Evolutionary conservation across 1,140 invertebrate species (phyloP).

Genomic region (Macrosteles quadrilineatus): DNA sequence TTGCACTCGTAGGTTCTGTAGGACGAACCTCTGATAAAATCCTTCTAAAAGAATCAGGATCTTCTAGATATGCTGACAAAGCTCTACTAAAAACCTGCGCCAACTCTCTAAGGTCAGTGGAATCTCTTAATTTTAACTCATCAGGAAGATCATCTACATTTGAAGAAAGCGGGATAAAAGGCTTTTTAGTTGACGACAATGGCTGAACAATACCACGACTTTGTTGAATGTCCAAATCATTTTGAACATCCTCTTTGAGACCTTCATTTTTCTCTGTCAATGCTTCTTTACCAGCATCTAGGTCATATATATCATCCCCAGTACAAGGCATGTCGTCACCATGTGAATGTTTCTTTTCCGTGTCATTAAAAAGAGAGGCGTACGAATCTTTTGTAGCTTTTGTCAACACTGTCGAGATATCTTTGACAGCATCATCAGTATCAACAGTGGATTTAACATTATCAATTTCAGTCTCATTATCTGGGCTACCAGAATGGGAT

Average conservation of each 20-base stretch:
- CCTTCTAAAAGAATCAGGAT: conserved; percentile 74
- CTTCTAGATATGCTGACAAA: conserved; percentile 75
- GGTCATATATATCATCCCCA: conserved; percentile 1
- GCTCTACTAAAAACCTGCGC: conserved; percentile 82
- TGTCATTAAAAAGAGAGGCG: conserved; percentile 38
- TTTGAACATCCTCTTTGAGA: conserved; percentile 48
- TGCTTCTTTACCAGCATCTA: background rate
- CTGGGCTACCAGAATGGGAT: conserved; percentile 35
- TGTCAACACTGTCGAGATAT: conserved; percentile 40
- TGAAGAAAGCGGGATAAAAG: conserved; percentile 30
- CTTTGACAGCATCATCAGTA: conserved; percentile 18
- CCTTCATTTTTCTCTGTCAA: background rate
- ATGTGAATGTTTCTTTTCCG: background rate
- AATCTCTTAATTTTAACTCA: conserved; percentile 37
- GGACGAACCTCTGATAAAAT: conserved; percentile 73
- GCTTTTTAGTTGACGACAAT: conserved; percentile 43
- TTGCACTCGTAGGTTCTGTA: conserved; percentile 60
- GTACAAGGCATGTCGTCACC: background rate
- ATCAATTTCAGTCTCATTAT: conserved; percentile 20
- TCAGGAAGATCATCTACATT: conserved; percentile 55
- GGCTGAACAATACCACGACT: conserved; percentile 53
- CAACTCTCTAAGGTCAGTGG: conserved; percentile 64
- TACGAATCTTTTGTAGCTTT: conserved; percentile 43
- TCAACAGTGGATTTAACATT: conserved; percentile 18
- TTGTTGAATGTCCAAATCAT: conserved; percentile 62